Conservation (phyloP, 2,888 invertebrate genomes). For the Agrypnus murinus region DNA sequence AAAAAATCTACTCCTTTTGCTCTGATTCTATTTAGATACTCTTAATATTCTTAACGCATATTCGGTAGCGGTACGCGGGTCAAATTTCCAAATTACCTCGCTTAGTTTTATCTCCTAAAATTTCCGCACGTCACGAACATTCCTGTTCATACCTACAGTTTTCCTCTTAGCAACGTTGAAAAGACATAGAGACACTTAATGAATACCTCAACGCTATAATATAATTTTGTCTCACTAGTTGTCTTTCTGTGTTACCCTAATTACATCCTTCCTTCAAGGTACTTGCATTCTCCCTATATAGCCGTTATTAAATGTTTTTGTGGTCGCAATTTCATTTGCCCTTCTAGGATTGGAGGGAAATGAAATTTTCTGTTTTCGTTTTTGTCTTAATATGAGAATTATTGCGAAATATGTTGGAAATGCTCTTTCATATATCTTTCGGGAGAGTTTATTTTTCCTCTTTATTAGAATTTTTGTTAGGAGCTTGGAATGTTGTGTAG, state of each 20-base stretch:
- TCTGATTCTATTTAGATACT: conserved; percentile 25
- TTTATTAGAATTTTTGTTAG: neutral
- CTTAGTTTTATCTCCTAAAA: conserved; percentile 19
- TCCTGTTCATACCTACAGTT: conserved; percentile 13
- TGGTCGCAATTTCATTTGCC: conserved; percentile 33
- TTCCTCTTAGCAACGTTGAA: neutral
- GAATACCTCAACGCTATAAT: conserved; percentile 4
- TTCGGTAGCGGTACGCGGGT: neutral
- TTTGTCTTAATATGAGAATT: conserved; percentile 20
- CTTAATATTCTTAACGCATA: conserved; percentile 23
- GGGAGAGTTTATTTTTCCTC: conserved; percentile 21
- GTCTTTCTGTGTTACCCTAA: conserved; percentile 29
- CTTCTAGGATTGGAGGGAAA: conserved; percentile 29
- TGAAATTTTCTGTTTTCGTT: conserved; percentile 37
- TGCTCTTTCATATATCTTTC: conserved; percentile 17
- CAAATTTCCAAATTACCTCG: conserved; percentile 27
- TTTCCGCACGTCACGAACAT: conserved; percentile 10
- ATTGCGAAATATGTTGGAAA: conserved; percentile 14
- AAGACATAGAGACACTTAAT: conserved; percentile 1
- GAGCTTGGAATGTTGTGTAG: too few relatives aligned
- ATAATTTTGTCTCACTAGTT: conserved; percentile 17
- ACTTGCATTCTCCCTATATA: conserved; percentile 28
- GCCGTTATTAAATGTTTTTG: conserved; percentile 42
- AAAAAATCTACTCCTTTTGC: conserved; percentile 9
- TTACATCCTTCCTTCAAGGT: conserved; percentile 21